Percentiles rank a stretch among this genome's conserved stretches.
These are phyloP conservation scores for Linepithema humile DNA, from an alignment of 1,140 invertebrate genomes.

Conservation along the genomic window DNA sequence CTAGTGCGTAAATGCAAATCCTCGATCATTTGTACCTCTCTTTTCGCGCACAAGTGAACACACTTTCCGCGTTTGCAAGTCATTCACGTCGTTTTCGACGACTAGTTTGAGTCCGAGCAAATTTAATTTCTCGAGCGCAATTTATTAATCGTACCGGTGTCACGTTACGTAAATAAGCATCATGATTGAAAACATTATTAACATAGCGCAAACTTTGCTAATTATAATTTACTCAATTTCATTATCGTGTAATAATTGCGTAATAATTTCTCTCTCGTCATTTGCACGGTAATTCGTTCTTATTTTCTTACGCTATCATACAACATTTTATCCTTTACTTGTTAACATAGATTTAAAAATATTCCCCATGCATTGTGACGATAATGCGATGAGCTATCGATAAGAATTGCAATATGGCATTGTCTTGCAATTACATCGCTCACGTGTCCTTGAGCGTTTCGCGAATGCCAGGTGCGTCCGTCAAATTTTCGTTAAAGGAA, in stretches of 20 bases:
- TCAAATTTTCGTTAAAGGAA: background rate
- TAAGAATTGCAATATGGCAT: background rate
- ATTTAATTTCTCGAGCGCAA: conserved; percentile 16
- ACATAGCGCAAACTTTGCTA: background rate
- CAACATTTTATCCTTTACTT: no score
- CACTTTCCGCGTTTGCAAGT: conserved; percentile 16
- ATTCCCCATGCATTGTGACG: background rate
- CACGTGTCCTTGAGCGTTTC: background rate
- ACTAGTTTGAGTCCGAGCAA: background rate
- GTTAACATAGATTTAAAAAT: background rate
- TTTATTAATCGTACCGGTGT: background rate
- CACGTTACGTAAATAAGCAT: background rate
- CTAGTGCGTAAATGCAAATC: conserved; percentile 35
- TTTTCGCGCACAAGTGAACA: background rate
- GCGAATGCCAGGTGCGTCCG: background rate
- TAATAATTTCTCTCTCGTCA: background rate
- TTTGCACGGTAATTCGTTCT: background rate
- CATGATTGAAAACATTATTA: background rate
- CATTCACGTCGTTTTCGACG: background rate
- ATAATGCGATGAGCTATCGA: background rate
- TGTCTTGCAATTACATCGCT: background rate
- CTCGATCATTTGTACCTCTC: background rate
- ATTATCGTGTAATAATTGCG: background rate
- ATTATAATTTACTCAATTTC: background rate
- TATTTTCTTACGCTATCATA: no score